Conservation (phyloP, 2,888 invertebrate genomes). For the Anagyrus pseudococci region DNA sequence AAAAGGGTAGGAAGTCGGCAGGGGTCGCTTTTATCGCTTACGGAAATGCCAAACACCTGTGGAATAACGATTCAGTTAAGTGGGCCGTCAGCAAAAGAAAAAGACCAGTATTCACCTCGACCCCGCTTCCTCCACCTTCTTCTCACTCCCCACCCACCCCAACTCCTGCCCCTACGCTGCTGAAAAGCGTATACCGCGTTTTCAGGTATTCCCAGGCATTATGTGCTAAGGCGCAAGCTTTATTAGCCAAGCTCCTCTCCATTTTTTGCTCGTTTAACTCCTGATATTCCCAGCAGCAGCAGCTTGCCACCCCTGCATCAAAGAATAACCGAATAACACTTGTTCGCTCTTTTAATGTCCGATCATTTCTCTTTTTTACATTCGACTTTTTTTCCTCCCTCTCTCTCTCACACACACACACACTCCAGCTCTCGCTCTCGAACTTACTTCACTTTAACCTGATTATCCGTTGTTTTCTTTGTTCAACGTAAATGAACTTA, state of each 20-base stretch:
- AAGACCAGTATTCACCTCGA: conserved; percentile 50
- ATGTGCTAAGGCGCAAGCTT: conserved; percentile 40
- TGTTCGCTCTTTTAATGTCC: too few species aligned
- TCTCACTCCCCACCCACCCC: not conserved
- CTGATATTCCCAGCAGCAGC: too few species aligned
- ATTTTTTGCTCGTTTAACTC: too few species aligned
- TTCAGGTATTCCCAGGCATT: conserved; percentile 33
- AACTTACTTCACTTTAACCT: too few species aligned
- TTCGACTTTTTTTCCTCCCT: conserved; percentile 4
- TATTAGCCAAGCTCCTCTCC: conserved; percentile 27
- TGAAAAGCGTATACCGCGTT: conserved; percentile 33
- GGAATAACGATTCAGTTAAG: conserved; percentile 59
- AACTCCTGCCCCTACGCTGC: conserved; percentile 1
- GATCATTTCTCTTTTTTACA: not conserved
- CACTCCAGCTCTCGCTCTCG: too few species aligned
- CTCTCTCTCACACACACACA: not conserved
- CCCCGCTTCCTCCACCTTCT: not conserved
- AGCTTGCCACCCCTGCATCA: too few species aligned
- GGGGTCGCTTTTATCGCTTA: conserved; percentile 60
- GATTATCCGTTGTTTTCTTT: too few species aligned
- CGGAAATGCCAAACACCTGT: conserved; percentile 62
- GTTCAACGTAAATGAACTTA: too few species aligned
- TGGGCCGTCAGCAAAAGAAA: conserved; percentile 56
- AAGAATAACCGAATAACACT: too few species aligned
- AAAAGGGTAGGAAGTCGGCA: conserved; percentile 57